Evolutionary conservation across 2,888 invertebrate genomes (phyloP).

Genomic region (Microplitis manilae): DNA sequence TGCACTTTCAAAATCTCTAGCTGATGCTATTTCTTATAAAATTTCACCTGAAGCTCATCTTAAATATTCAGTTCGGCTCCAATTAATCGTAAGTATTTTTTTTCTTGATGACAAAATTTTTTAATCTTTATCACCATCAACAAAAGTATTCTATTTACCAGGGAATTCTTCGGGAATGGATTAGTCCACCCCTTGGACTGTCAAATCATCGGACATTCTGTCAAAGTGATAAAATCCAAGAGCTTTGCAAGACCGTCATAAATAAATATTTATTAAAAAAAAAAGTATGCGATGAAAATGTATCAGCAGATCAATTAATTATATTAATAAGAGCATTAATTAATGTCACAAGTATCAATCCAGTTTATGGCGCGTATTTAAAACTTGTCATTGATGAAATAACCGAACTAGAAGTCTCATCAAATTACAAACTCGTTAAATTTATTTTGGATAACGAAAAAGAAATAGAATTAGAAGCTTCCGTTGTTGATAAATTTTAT

Average conservation of each 20-base stretch:
- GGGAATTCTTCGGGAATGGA: constrained; percentile 62
- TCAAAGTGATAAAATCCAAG: constrained; percentile 49
- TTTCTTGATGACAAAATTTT: background rate
- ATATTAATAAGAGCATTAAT: constrained; percentile 54
- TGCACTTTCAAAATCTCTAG: constrained; percentile 55
- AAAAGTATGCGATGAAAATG: constrained; percentile 46
- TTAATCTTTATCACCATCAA: constrained; percentile 6
- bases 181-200: constrained; percentile 49
- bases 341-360: constrained; percentile 46
- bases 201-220: constrained; percentile 50
- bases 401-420: constrained; percentile 48
- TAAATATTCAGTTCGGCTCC: constrained; percentile 60
- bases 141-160: constrained; percentile 43
- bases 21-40: constrained; percentile 58
- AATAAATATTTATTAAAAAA: constrained; percentile 56
- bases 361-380: constrained; percentile 47
- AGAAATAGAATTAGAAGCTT: constrained; percentile 47
- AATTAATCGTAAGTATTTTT: constrained; percentile 60
- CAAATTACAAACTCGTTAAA: constrained; percentile 53
- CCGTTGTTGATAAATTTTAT: constrained; percentile 58
- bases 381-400: constrained; percentile 57
- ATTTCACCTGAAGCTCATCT: constrained; percentile 63
- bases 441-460: constrained; percentile 47
- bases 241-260: constrained; percentile 53
- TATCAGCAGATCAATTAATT: constrained; percentile 49